Evolutionary conservation across 2,888 invertebrate species (phyloP), one percentile per base, ranked within the genome.

Genomic region (Cryptus viduatorius): DNA sequence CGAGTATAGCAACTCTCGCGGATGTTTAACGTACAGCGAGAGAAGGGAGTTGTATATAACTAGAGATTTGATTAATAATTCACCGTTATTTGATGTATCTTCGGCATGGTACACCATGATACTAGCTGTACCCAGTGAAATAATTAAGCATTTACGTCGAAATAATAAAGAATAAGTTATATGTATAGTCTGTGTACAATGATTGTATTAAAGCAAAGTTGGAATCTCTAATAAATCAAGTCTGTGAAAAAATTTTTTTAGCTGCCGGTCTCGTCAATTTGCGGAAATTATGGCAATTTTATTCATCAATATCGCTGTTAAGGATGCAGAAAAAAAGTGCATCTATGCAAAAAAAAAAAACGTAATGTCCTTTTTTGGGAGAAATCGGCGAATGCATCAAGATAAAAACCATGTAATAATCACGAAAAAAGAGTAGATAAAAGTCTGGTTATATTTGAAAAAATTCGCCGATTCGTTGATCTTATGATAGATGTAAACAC

Each of bases 191-290:
- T 77, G 86, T 90, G 87, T 88, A 90, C 88, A 88, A 87, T 87
- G 81, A 90, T 89, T 91, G 89, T 90, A 89, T 88, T 86, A 82
- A 84, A 79, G 73, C 75, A 73, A 82, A 90, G 85, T 87, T 85
- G 86, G 77, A 85, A 89, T 86, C 88, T 86, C 71, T 64, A 91
- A 90, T 91, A 91, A 91, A 91, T 86, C 79, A 84, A 86, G 88
- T 86, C 75, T 89, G 83, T 90, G 86, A 79, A 78, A 79, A 84
- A 16, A 48, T 53, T 46, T 24, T 42, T 50, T 14, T 79, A 24
- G 24, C 24, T 1, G 2, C 24, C 0, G 24, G 2, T 3, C 2
- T 24, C 24, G 24, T 24, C 3, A 24, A 24, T 24, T 24, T 24
- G 24, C 24, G 2, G 24, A 24, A 24, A 24, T 1, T 1, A 24